Base-by-base conservation (phyloP, 2,113 vertebrate species). In the Anguilla japonica region DNA sequence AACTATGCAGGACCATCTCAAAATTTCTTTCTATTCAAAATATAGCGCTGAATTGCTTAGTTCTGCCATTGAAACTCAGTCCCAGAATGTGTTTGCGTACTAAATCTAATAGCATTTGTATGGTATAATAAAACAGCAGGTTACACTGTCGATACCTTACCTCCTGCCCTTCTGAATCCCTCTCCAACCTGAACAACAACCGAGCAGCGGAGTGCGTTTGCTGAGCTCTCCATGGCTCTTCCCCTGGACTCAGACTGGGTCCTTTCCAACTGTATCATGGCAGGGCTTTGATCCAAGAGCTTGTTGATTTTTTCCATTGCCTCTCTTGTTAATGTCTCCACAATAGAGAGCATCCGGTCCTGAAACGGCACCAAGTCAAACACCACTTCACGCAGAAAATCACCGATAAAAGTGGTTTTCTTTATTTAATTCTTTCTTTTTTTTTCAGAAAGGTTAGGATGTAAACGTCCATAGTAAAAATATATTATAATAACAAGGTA, bases 241-340 rank as follows among this genome's bases (percentile, higher is more conserved):
- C 41, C 39, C 20, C 67, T 26, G 63, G 79, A 78, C 41, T 87
- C 86, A 40, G n/a, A 85, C 41, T 85, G 79, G 41, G 60, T 41
- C 22, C 79, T 16, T 57, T 87, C 86, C 50, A 85, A 56, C 14
- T n/a, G 83, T 75, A 85, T 20, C 15, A 53, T 14, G 56, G 88
- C 84, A 80, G 56, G 81, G 56, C 56, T 41, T 29, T 85, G 79
- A 29, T 82, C 71, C 20, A 88, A 46, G 14, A 88, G 79, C 16
- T 8, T 46, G n/a, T 34, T n/a, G 18, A 87, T 87, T 75, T 71
- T 85, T 18, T 82, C 78, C 26, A 80, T 34, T 39, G 83, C 83
- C 41, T 84, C 83, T 81, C 63, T 85, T 16, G 87, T 81, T 40
- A 87, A 34, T 7, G 18, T 71, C 53, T 82, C 87, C 50, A 87